These are phyloP conservation scores for Rhaphigaster nebulosa DNA, from an alignment of 2,888 invertebrate genomes.

Conservation along the genomic window DNA sequence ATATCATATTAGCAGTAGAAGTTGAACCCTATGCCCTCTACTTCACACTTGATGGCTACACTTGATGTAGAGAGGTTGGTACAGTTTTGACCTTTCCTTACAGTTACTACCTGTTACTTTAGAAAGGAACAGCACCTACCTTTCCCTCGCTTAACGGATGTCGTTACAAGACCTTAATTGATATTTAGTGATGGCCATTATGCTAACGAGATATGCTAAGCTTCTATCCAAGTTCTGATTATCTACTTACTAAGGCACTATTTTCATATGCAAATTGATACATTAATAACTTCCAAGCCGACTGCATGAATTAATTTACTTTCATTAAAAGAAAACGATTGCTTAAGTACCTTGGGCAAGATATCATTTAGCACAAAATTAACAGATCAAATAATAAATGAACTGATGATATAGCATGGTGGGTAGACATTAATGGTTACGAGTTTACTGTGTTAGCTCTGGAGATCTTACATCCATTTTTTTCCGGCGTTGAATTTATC, in stretches of 20 bases:
- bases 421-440: too few relatives aligned
- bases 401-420: too few relatives aligned
- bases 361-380: neutral
- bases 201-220: neutral
- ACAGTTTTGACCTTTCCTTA: slow-evolving; percentile 5
- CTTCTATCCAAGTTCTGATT: neutral
- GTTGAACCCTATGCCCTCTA: neutral
- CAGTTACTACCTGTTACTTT: slow-evolving; percentile 1
- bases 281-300: neutral
- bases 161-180: slow-evolving; percentile 3
- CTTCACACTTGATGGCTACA: neutral
- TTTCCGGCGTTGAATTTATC: too few relatives aligned
- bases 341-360: neutral
- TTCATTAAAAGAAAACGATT: neutral
- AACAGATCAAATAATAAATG: too few relatives aligned
- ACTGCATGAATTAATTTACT: neutral
- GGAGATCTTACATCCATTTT: too few relatives aligned
- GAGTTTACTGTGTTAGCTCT: too few relatives aligned
- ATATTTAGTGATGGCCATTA: slow-evolving; percentile 7
- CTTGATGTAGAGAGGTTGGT: neutral
- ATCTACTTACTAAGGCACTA: neutral
- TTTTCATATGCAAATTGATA: neutral
- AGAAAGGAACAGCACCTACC: neutral
- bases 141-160: neutral
- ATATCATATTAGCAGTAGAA: too few relatives aligned